phyloP scores from a whole-genome alignment of 2,113 vertebrate species.

The Stegostoma tigrinum region DNA sequence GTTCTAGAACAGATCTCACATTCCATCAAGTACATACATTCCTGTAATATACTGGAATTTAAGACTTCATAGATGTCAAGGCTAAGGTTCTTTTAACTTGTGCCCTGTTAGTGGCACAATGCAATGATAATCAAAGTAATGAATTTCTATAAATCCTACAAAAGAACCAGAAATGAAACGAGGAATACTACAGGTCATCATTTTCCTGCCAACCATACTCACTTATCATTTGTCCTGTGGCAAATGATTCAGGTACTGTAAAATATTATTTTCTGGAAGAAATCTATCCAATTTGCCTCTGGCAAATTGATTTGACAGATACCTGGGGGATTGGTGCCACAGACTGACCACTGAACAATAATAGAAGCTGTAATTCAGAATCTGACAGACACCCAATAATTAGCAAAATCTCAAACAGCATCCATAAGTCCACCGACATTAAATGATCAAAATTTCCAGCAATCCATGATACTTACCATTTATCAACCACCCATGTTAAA shows the following conservation, averaged over 20 bases:
- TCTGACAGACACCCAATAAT: background rate
- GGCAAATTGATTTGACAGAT: background rate
- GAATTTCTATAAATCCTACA: background rate
- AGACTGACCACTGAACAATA: background rate
- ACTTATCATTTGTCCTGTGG: background rate
- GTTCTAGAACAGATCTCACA: background rate
- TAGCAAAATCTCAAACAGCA: background rate
- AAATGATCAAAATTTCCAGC: background rate
- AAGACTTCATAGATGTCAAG: too few species aligned
- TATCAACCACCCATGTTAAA: background rate
- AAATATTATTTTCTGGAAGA: background rate
- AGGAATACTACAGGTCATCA: background rate
- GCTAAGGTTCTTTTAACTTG: background rate
- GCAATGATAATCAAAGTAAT: background rate
- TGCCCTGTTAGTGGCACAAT: background rate
- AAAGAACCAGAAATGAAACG: background rate
- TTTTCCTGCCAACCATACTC: background rate
- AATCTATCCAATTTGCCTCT: background rate
- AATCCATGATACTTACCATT: background rate
- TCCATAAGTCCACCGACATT: background rate
- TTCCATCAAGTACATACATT: background rate
- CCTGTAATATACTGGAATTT: too few species aligned
- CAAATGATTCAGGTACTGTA: background rate
- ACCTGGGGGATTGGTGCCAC: background rate
- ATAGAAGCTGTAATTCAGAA: background rate